Conservation (phyloP, 2,797 vertebrate species). For the Dendrocincla fuliginosa region DNA sequence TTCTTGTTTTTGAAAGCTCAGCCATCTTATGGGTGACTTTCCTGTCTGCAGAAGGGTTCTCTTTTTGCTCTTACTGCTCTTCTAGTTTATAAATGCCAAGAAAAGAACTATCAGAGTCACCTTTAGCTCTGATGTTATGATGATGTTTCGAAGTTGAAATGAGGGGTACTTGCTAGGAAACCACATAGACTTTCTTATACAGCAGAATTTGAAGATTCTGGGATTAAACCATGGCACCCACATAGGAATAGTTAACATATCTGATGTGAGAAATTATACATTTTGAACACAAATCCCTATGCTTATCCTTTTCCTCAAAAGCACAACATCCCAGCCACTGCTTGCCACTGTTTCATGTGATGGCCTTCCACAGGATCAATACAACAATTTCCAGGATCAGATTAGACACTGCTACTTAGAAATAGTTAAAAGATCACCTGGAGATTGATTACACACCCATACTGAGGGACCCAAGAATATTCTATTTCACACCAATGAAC, state of each 20-base stretch:
- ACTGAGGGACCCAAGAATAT: not conserved
- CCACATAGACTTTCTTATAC: not conserved
- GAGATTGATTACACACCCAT: not conserved
- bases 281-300: not conserved
- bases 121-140: not conserved
- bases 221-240: not conserved
- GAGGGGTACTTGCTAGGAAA: not conserved
- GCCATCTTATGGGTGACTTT: not conserved
- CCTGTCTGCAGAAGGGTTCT: not conserved
- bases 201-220: not conserved
- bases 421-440: not conserved
- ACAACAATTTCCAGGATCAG: not conserved
- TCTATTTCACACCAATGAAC: not conserved
- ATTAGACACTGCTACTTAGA: not conserved
- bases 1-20: not conserved
- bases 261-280: not conserved
- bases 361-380: not conserved
- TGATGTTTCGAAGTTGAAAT: not conserved
- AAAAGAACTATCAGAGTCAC: not conserved
- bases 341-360: accelerated
- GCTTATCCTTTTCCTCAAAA: not conserved
- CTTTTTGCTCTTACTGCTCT: not conserved
- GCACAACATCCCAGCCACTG: not conserved
- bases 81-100: not conserved
- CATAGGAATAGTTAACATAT: not conserved